Evolutionary conservation across 2,113 vertebrate genomes (phyloP).

Genomic region (Spea multiplicata): DNA sequence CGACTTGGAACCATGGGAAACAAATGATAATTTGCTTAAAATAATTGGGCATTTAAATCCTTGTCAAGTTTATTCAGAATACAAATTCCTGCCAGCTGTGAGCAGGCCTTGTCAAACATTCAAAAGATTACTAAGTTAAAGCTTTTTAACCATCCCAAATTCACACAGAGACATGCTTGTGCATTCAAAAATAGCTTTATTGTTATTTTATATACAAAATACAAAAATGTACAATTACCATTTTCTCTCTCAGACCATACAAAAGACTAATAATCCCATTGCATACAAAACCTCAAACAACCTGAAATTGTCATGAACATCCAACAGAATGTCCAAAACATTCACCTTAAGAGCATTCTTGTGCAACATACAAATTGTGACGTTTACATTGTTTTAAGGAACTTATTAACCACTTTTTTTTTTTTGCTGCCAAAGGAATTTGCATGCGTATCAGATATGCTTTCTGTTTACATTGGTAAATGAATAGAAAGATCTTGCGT

Average conservation of each 20-base stretch:
- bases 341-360: slow-evolving; percentile 15
- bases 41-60: too few relatives aligned
- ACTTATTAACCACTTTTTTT: slow-evolving; percentile 13
- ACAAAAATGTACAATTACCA: slow-evolving; percentile 73
- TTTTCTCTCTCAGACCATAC: slow-evolving; percentile 64
- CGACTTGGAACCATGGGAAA: too few relatives aligned
- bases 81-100: too few relatives aligned
- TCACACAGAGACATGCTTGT: background rate
- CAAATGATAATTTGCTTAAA: too few relatives aligned
- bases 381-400: slow-evolving; percentile 3
- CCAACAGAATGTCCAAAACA: slow-evolving; percentile 47
- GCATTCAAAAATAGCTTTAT: slow-evolving; percentile 62
- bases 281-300: slow-evolving; percentile 53
- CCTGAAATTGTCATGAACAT: slow-evolving; percentile 25
- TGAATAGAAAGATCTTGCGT: too few relatives aligned
- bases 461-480: too few relatives aligned
- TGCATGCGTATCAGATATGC: too few relatives aligned
- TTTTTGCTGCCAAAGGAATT: too few relatives aligned
- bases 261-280: slow-evolving; percentile 57
- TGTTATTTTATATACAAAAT: slow-evolving; percentile 72
- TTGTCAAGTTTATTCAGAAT: too few relatives aligned
- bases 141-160: background rate
- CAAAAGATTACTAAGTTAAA: too few relatives aligned
- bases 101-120: too few relatives aligned
- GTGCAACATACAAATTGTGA: slow-evolving; percentile 28